Evolutionary conservation across 2,888 invertebrate genomes (phyloP).

Genomic region (Phytoseiulus persimilis): DNA sequence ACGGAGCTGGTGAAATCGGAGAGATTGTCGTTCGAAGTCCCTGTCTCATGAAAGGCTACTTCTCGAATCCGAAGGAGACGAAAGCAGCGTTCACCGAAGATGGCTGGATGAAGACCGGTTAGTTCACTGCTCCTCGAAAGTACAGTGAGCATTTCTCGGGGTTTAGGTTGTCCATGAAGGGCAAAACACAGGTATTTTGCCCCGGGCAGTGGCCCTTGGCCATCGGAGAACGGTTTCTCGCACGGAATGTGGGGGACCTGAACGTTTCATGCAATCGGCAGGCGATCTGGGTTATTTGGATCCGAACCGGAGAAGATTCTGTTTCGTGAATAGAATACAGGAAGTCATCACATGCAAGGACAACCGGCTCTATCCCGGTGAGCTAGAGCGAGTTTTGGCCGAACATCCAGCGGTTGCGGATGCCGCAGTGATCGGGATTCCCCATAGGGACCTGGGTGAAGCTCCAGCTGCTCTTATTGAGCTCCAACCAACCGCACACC

Average conservation of each 20-base stretch:
- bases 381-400: conserved; percentile 39
- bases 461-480: conserved; percentile 39
- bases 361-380: conserved; percentile 39
- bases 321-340: conserved; percentile 39
- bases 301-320: neutral
- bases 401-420: conserved; percentile 31
- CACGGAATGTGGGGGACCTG: no score
- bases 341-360: conserved; percentile 39
- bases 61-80: conserved; percentile 39
- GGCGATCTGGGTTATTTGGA: conserved; percentile 20
- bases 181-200: no score
- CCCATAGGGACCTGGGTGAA: conserved; percentile 29
- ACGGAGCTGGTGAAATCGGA: conserved; percentile 39
- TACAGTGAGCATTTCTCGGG: no score
- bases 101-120: conserved; percentile 39
- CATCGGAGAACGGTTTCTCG: no score
- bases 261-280: no score
- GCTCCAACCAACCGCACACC: neutral
- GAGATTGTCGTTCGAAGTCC: conserved; percentile 40
- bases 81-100: conserved; percentile 40
- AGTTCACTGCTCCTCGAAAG: neutral
- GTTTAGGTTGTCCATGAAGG: no score
- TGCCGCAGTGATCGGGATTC: conserved; percentile 39
- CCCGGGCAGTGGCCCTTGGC: no score
- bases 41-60: conserved; percentile 40